Evolutionary conservation across 2,797 vertebrate species (phyloP), one percentile per base, ranked within the genome.

Genomic region (Kryptopterus vitreolus): DNA sequence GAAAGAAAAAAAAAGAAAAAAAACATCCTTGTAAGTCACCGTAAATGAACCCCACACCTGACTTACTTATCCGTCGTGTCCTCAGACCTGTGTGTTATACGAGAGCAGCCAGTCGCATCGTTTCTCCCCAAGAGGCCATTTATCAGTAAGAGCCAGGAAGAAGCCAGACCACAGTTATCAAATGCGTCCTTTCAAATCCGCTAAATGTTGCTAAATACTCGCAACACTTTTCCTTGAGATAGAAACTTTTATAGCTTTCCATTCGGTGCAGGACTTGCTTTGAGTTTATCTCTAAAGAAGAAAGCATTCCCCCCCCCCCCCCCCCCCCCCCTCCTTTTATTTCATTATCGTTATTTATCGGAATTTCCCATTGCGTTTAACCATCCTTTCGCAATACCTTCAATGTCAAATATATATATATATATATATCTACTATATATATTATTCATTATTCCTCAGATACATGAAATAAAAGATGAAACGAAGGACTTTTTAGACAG

Each of bases 141-240:
- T 57, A 81, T 83, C 84, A 81, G 24, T 24, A 26, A 59, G 74
- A 57, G 15, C 66, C 72, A 68, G 61, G 22, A 73, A 26, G 3
- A n/a, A 43, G 48, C 78, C 38, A 7, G 46, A 38, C 63, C 66
- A 26, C 43, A 10, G 78, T 77, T 82, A 84, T 82, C 85, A 58
- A 80, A 43, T 48, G 70, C 52, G 48, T 84, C 85, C 78, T 84
- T 84, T 86, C 70, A 81, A 55, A 86, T 84, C 80, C 78, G 35
- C 70, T 66, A 76, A 38, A 78, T 57, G 58, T 78, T 77, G 26
- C 59, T 52, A 22, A 52, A 76, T 75, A 15, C 68, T 69, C 74
- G 76, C 74, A 24, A 35, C 62, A 26, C 38, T 62, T 11, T 2
- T 5, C 4, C 33, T 72, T 78, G 59, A 85, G 81, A 83, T 59